phyloP scores from a whole-genome alignment of 2,113 vertebrate species.

The Engraulis encrasicolus region DNA sequence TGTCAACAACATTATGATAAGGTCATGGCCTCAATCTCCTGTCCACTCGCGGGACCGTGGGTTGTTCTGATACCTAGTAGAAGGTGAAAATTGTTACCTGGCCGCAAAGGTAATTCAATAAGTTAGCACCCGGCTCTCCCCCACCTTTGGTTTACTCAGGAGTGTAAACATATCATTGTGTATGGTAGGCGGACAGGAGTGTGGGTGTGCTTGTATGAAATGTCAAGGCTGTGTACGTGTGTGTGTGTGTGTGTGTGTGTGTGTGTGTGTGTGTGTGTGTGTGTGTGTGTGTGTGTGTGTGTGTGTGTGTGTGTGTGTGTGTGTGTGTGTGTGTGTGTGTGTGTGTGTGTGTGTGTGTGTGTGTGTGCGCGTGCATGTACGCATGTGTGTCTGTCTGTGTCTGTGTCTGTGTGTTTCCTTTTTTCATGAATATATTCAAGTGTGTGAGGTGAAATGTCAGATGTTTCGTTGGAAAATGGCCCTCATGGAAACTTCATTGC shows the following conservation, averaged over 20 bases:
- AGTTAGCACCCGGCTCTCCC: conserved; percentile 20
- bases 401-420: background rate
- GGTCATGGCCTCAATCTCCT: conserved; percentile 75
- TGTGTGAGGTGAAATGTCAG: too few species aligned
- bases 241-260: background rate
- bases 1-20: conserved; percentile 72
- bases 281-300: conserved; percentile 23
- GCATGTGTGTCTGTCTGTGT: too few species aligned
- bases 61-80: conserved; percentile 57
- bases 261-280: background rate
- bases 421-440: too few species aligned
- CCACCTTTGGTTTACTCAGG: background rate
- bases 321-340: background rate
- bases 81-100: conserved; percentile 64
- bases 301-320: background rate
- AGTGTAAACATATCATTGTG: background rate
- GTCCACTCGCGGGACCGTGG: conserved; percentile 54
- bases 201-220: background rate
- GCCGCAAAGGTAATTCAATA: conserved; percentile 40
- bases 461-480: too few species aligned
- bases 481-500: too few species aligned
- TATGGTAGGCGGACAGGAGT: too few species aligned
- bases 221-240: background rate
- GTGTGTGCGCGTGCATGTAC: too few species aligned
- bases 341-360: too few species aligned